Evolutionary conservation across 2,797 vertebrate species (phyloP).

Genomic region (Spea hammondii): DNA sequence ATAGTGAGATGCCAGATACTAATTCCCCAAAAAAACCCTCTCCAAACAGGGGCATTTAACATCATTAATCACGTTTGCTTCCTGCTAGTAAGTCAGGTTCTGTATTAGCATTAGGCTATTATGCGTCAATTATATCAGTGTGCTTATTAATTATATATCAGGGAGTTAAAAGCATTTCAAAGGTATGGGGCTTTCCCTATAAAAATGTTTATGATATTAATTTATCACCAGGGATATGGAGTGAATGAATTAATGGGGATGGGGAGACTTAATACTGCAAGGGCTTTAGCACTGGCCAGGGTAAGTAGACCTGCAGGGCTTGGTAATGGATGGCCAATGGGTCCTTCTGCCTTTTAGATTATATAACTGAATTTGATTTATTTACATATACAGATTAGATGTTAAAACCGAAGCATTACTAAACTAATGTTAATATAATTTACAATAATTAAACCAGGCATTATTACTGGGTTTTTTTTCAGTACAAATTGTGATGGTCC

Average conservation of each 20-base stretch:
- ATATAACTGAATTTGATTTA: constrained; percentile 41
- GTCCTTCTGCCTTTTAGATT: neutral
- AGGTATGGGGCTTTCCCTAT: constrained; percentile 1
- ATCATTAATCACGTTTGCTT: constrained; percentile 3
- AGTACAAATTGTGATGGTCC: too few species aligned
- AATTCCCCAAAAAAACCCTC: neutral
- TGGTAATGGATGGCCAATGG: constrained; percentile 1
- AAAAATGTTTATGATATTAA: constrained; percentile 47
- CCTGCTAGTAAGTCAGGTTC: neutral
- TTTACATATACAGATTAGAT: constrained; percentile 28
- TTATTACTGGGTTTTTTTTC: too few species aligned
- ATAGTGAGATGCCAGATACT: neutral
- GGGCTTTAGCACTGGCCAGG: constrained; percentile 1
- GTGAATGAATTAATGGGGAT: neutral
- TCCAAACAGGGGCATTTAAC: constrained; percentile 1
- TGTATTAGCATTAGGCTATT: constrained; percentile 5
- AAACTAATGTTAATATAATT: constrained; percentile 6
- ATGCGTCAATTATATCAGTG: constrained; percentile 12
- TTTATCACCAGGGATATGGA: constrained; percentile 18
- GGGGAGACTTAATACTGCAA: constrained; percentile 3
- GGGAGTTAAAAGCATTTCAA: constrained; percentile 37
- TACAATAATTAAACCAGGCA: constrained; percentile 31
- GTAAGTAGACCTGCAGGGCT: neutral
- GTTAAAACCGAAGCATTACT: constrained; percentile 25
- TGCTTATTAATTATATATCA: constrained; percentile 31